Evolutionary conservation across 2,888 invertebrate species (phyloP).

Genomic region (Leptinotarsa peninsularis): DNA sequence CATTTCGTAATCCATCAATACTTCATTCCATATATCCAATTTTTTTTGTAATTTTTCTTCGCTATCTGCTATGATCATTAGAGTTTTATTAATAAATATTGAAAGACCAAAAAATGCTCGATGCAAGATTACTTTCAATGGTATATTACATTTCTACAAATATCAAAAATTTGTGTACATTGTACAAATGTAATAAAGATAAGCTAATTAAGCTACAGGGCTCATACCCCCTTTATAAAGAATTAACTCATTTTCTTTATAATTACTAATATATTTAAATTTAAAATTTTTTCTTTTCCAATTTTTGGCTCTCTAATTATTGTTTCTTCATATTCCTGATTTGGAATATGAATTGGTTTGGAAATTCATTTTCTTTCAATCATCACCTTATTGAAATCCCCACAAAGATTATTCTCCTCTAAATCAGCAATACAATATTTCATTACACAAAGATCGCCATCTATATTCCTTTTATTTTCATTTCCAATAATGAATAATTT

Average conservation of each 20-base stretch:
- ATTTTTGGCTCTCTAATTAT: conserved; percentile 67
- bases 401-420: conserved; percentile 67
- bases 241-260: conserved; percentile 68
- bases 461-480: conserved; percentile 69
- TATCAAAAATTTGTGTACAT: conserved; percentile 71
- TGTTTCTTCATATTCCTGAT: conserved; percentile 67
- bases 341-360: conserved; percentile 72
- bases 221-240: conserved; percentile 65
- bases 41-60: too few relatives aligned
- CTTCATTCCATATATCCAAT: too few relatives aligned
- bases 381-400: conserved; percentile 70
- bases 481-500: conserved; percentile 53
- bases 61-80: too few relatives aligned
- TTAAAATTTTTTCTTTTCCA: conserved; percentile 69
- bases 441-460: conserved; percentile 71
- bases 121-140: conserved; percentile 4
- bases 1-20: too few relatives aligned
- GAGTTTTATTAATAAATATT: too few relatives aligned
- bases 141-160: conserved; percentile 22
- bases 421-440: conserved; percentile 75
- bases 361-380: conserved; percentile 75
- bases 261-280: conserved; percentile 68
- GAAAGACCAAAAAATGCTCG: too few relatives aligned
- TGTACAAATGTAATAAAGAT: conserved; percentile 72
- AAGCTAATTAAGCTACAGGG: conserved; percentile 70